Evolutionary conservation across 2,797 vertebrate genomes (phyloP), one percentile per base, ranked within the genome.

Genomic region (Pteronotus mesoamericanus): DNA sequence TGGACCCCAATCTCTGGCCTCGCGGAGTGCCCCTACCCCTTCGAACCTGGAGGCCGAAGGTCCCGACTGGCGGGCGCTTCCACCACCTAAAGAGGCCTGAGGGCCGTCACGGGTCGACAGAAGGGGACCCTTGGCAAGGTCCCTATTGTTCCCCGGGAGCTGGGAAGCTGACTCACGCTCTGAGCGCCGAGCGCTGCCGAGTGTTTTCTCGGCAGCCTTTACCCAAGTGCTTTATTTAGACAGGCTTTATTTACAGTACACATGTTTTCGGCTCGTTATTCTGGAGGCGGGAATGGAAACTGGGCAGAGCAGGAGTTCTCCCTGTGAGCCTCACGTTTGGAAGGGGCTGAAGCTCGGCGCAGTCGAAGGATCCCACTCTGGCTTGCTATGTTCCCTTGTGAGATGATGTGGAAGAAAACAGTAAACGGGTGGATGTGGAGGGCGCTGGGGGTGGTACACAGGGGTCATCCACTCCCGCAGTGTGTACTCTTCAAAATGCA

Each of bases 161-260:
- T 94, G 95, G 92, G 94, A 97, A 97, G 97, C 97, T 97, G 97
- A 97, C 97, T 97, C 97, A 97, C 91, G 51, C 94, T 94, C 69
- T 51, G 85, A 95, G 53, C 95, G 89, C 87, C 59, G 92, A 96
- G 91, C 72, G 80, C 46, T 72, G 95, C 80, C 37, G 93, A 95
- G 84, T 95, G 96, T 96, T 96, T 97, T 97, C 97, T 96, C 96
- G 92, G 96, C 95, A 97, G 96, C 91, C 96, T 95, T 97, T 96
- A 74, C 96, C 95, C 85, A 90, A 96, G 90, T 93, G 90, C 97
- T 98, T 97, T 97, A 97, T 97, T 97, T 97, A 97, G 97, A 95
- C 96, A 96, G 95, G 95, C 96, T 98, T 97, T 98, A 97, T 97
- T 98, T 97, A 97, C 95, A 97, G 97, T 97, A 96, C 97, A 97